Evolutionary conservation across 2,888 invertebrate genomes (phyloP), one percentile per base, ranked within the genome.

Genomic region (Gastrophysa polygoni): DNA sequence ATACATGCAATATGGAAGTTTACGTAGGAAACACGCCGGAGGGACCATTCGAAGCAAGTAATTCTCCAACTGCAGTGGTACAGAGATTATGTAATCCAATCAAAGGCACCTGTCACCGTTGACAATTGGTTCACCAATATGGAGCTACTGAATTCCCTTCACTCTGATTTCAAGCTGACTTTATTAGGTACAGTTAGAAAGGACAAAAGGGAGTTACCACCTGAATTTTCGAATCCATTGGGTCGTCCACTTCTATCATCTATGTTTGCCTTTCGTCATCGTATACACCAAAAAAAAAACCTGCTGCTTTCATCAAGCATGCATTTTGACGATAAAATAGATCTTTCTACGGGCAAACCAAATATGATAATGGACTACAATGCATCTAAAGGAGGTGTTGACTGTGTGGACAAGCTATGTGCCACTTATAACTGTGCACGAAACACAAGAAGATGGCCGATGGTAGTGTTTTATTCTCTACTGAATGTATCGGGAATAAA

Each of bases 381-480:
- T 21, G 5, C 24, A 21, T 49, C 20, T 49, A 49, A 49, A 49
- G 49, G 49, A 24, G 49, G 49, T 49, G 49, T 49, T 49, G 49
- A 34, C 14, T 34, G 28, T 18, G 43, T 58, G 11, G 50, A 49
- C 44, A 48, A 44, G 21, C 21, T 58, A 49, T 49, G 24, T 49
- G 49, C 24, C 8, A 11, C 49, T 49, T 49, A 49, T n/a, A 49
- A 49, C 49, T 49, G 49, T 49, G 49, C 49, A 8, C 20, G 49
- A 21, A 49, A 49, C 20, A 49, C 24, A 16, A 49, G 49, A 49
- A 49, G 49, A 21, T 49, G 49, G 24, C 49, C 24, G 11, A 49
- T 57, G 61, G 51, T 61, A 10, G 57, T 57, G 17, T 61, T 57
- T 51, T 61, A 49, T 61, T 57, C 51, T n/a, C 20, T 50, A 24